phyloP scores from a whole-genome alignment of 2,888 invertebrate species.

The Drosophila vallismaia region DNA sequence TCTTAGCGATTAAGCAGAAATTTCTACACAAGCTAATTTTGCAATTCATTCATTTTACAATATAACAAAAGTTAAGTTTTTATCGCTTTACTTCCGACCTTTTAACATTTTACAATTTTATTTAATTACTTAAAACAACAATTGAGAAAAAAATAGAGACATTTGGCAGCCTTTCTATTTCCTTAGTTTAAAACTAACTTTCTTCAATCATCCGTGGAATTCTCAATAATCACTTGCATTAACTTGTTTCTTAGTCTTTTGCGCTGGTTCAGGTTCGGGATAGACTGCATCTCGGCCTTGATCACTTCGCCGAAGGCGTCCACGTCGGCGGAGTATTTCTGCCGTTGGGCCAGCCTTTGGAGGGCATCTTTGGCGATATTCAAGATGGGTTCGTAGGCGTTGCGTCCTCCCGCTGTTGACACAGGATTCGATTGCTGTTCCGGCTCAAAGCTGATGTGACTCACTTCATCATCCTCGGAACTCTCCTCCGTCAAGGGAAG shows the following conservation, averaged over 20 bases:
- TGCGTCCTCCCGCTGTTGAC: neutral
- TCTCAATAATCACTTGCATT: constrained; percentile 4
- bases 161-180: too few relatives aligned
- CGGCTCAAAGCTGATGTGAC: neutral
- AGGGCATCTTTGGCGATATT: neutral
- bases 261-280: neutral
- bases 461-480: constrained; percentile 2
- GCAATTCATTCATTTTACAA: constrained; percentile 22
- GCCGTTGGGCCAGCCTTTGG: neutral
- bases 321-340: neutral
- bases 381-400: neutral
- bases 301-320: constrained; percentile 10
- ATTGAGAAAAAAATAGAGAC: too few relatives aligned
- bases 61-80: too few relatives aligned
- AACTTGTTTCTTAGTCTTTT: neutral
- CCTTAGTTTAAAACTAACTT: neutral
- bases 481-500: neutral
- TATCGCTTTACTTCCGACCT: neutral
- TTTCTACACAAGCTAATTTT: neutral
- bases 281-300: constrained; percentile 4
- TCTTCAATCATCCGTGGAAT: neutral
- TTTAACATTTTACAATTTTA: neutral
- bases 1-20: constrained; percentile 25
- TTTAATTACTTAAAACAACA: neutral
- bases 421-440: neutral